A percentile compares a stretch with the other conserved stretches of the same genome.
Conservation (phyloP, 2,113 vertebrate species). For the Zeus faber region DNA sequence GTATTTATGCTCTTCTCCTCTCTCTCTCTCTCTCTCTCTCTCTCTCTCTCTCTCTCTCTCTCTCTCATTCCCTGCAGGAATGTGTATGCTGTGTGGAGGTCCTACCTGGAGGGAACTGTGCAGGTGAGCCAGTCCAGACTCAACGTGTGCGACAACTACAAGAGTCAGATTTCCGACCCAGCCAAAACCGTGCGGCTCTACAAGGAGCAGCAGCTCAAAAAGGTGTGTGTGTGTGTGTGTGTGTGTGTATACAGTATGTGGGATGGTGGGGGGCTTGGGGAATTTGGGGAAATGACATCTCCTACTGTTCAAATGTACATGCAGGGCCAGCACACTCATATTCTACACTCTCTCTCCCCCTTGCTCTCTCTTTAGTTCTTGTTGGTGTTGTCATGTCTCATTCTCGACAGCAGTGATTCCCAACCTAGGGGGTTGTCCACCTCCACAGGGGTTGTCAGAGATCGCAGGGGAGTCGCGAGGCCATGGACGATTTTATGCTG, state of each 20-base stretch:
- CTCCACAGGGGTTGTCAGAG: no score
- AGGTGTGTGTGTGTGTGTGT: conserved; percentile 70
- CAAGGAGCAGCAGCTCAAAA: conserved; percentile 96
- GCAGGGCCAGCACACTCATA: no score
- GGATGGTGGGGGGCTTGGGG: conserved; percentile 4
- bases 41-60: conserved; percentile 29
- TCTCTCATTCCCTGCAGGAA: conserved; percentile 76
- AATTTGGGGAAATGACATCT: conserved; percentile 1
- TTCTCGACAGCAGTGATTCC: no score
- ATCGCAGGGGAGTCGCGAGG: no score
- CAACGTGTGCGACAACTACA: conserved; percentile 96
- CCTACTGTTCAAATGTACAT: background rate
- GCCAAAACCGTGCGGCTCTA: conserved; percentile 91
- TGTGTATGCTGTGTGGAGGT: conserved; percentile 95
- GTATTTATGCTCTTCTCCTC: background rate
- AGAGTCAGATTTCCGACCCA: conserved; percentile 90
- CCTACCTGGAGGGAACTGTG: conserved; percentile 91
- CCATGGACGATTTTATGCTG: no score
- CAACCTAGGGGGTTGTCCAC: no score
- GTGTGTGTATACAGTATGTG: background rate
- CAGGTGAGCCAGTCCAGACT: conserved; percentile 95
- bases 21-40: background rate
- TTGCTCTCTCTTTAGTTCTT: no score
- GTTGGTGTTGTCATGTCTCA: no score
- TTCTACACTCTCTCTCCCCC: no score